Base-by-base conservation (phyloP, 2,797 vertebrate genomes). In the Otolemur crassicaudatus region DNA sequence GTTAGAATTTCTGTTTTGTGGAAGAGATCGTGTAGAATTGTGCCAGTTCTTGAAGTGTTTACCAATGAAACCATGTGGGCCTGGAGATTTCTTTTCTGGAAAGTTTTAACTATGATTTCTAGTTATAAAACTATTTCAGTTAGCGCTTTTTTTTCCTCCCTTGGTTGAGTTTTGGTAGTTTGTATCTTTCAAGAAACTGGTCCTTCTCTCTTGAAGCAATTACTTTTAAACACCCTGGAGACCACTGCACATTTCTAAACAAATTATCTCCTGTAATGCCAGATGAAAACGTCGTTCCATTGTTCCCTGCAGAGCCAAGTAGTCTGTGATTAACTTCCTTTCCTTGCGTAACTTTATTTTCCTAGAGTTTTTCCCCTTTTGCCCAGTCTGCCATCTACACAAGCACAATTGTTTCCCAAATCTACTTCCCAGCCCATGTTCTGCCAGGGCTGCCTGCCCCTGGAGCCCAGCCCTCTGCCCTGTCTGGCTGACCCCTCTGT, bases 71-170 rank as follows among this genome's bases (percentile, higher is more conserved):
- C 43, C 60, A 43, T n/a, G 31, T 37, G 49, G 49, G 70, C 43
- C 81, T 73, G 27, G 53, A 92, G 60, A 69, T 40, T 84, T 85
- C 82, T 91, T 80, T 84, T 61, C 82, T 53, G 67, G 58, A 93
- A 90, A 65, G 34, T 83, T 92, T 82, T 16, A 92, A 58, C 22
- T 70, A 40, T 34, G 63, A 72, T 83, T 83, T 94, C 37, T 76
- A 86, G 72, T 81, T 53, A 80, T 8, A n/a, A 31, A 82, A 53
- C 60, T 49, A 25, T 76, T 82, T 69, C 14, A 20, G 19, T 58
- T 87, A 46, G 49, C 19, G 60, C 49, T 53, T 76, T 82, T 73
- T 34, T 67, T 81, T n/a, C 37, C 61, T 9, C 82, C 43, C 46
- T 70, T 29, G 10, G 81, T 16, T 56, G 29, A 86, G n/a, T 87